phyloP scores from a whole-genome alignment of 1,140 invertebrate species.

The Mya arenaria region DNA sequence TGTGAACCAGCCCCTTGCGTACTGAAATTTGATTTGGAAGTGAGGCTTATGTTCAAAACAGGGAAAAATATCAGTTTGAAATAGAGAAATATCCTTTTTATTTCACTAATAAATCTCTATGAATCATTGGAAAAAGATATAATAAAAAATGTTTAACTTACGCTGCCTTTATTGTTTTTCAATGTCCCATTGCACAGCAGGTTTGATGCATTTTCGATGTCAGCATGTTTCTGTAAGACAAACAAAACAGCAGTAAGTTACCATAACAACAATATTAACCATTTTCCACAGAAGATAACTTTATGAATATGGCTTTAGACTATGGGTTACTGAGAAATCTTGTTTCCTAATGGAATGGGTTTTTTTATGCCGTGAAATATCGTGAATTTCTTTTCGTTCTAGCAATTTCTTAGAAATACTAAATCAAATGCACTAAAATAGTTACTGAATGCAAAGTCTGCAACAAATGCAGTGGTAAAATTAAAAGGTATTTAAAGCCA shows the following conservation, averaged over 20 bases:
- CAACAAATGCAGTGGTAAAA: too few relatives aligned
- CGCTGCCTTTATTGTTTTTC: conserved; percentile 83
- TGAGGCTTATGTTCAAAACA: background rate
- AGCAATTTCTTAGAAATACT: too few relatives aligned
- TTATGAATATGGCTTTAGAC: too few relatives aligned
- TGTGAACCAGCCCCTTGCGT: background rate
- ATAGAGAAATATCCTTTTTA: background rate
- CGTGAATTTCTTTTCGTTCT: too few relatives aligned
- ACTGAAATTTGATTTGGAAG: background rate
- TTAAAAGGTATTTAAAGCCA: too few relatives aligned
- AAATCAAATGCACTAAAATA: too few relatives aligned
- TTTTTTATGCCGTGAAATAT: too few relatives aligned
- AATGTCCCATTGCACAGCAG: conserved; percentile 83
- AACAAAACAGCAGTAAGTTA: background rate
- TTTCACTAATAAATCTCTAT: background rate
- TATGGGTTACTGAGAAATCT: too few relatives aligned
- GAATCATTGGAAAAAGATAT: background rate
- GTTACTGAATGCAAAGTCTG: too few relatives aligned
- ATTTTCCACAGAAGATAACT: too few relatives aligned
- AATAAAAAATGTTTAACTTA: conserved; percentile 70
- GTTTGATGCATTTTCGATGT: conserved; percentile 80
- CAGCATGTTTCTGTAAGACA: conserved; percentile 70
- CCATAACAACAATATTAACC: too few relatives aligned
- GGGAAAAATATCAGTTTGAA: background rate
- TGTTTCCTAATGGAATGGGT: too few relatives aligned